A percentile compares a stretch with the other conserved stretches of the same genome.
phyloP scores from a whole-genome alignment of 1,140 invertebrate species.

The Philotrypesis tridentata region DNA sequence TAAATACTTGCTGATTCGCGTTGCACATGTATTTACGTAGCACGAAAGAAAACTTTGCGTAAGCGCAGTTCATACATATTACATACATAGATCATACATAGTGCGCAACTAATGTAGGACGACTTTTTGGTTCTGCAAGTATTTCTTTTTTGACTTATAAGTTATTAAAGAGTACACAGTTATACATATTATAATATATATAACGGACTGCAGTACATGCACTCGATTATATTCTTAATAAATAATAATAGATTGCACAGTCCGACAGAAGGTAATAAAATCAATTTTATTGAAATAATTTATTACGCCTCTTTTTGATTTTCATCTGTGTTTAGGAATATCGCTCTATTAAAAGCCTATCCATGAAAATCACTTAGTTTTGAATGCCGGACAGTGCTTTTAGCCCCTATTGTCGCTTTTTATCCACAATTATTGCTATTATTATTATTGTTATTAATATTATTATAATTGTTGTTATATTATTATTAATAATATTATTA shows the following conservation, averaged over 20 bases:
- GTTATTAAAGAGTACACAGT: slow-evolving; percentile 9
- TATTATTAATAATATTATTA: not conserved
- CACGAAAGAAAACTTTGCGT: slow-evolving; percentile 3
- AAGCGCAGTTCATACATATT: slow-evolving; percentile 6
- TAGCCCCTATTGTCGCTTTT: slow-evolving; percentile 41
- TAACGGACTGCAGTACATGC: slow-evolving; percentile 14
- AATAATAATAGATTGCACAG: slow-evolving; percentile 15
- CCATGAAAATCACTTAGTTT: not conserved
- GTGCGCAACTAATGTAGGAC: not conserved
- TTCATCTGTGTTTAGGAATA: not conserved
- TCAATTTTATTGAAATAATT: slow-evolving; percentile 32
- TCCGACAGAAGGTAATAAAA: slow-evolving; percentile 31
- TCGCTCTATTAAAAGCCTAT: not conserved
- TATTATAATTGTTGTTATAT: slow-evolving; percentile 20
- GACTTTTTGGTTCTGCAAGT: not conserved
- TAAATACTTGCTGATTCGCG: slow-evolving; percentile 34
- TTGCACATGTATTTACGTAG: not conserved
- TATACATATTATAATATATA: slow-evolving; percentile 9
- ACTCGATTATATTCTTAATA: slow-evolving; percentile 25
- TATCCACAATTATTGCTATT: slow-evolving; percentile 24
- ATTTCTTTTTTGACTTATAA: slow-evolving; percentile 11
- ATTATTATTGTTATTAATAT: not conserved
- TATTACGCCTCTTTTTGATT: slow-evolving; percentile 27
- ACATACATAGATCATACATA: not conserved
- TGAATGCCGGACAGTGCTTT: slow-evolving; percentile 13